Percentiles rank a stretch among this genome's conserved stretches.
Evolutionary conservation across 2,797 vertebrate species (phyloP).

Genomic region (Antennarius maculatus): DNA sequence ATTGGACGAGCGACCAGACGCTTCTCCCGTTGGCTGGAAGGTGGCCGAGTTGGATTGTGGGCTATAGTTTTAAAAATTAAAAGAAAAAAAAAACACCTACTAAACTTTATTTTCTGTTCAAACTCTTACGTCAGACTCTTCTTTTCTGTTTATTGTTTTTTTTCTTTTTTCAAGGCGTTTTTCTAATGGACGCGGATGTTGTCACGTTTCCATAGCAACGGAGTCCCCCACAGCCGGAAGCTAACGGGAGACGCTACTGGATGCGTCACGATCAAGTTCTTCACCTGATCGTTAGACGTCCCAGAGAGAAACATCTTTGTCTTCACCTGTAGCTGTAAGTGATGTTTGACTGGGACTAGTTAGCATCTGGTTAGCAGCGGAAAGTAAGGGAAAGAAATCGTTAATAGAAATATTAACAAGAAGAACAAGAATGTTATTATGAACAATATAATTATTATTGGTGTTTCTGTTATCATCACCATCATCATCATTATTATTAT

Average conservation of each 20-base stretch:
- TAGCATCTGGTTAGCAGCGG: not conserved
- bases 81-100: no score
- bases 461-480: no score
- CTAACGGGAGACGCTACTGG: not conserved
- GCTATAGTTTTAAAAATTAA: constrained; percentile 4
- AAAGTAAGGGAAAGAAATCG: no score
- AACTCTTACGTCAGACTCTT: not conserved
- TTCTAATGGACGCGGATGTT: not conserved
- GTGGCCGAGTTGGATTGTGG: constrained; percentile 59
- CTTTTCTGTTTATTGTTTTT: no score
- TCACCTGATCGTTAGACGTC: not conserved
- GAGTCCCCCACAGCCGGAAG: not conserved
- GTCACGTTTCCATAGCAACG: constrained; percentile 30
- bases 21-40: constrained; percentile 31
- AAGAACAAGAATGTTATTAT: no score
- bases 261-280: not conserved
- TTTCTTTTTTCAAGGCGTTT: not conserved
- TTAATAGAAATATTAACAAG: no score
- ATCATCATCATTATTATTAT: no score
- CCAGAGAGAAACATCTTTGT: not conserved
- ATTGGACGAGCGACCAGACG: constrained; percentile 54
- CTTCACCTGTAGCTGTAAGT: not conserved
- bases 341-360: not conserved
- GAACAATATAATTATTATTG: no score
- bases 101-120: not conserved